Percentiles rank a stretch among this genome's conserved stretches.
Conservation (phyloP, 2,797 vertebrate species). For the Anguilla obscura region DNA sequence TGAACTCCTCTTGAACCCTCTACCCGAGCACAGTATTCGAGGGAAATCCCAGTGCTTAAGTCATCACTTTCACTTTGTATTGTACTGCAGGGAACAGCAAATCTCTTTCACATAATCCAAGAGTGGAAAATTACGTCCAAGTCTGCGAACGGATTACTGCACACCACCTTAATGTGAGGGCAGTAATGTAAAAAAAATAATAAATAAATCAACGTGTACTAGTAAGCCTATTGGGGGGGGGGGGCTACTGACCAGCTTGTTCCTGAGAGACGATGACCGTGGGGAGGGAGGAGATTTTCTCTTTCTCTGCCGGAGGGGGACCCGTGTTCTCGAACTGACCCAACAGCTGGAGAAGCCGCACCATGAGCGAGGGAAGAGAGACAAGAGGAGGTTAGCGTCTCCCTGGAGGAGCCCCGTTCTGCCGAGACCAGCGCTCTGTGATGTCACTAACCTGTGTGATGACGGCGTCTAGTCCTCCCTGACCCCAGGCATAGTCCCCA, state of each 20-base stretch:
- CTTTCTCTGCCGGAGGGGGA: conserved; percentile 91
- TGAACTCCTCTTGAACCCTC: not conserved
- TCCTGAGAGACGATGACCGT: conserved; percentile 93
- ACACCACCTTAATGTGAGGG: not conserved
- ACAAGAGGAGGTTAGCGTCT: not conserved
- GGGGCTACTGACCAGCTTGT: conserved; percentile 74
- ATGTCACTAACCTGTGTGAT: conserved; percentile 86
- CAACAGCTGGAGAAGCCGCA: conserved; percentile 77
- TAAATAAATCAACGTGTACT: not conserved
- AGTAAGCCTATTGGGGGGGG: not conserved
- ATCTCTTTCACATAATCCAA: not conserved
- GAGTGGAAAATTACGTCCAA: not conserved
- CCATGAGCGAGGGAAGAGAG: not conserved
- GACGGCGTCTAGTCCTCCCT: conserved; percentile 93
- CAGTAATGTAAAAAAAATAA: not conserved
- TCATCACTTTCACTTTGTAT: not conserved
- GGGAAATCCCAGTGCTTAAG: not conserved
- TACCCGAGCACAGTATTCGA: not conserved
- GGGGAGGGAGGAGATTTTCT: conserved; percentile 92
- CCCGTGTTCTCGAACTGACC: conserved; percentile 94
- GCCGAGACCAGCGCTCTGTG: not conserved
- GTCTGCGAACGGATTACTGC: not conserved
- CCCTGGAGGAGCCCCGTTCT: not conserved
- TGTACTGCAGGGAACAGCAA: not conserved
- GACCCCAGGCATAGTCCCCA: conserved; percentile 96